phyloP scores from a whole-genome alignment of 53 echinoderm and acorn worm species.

The Astropecten irregularis region DNA sequence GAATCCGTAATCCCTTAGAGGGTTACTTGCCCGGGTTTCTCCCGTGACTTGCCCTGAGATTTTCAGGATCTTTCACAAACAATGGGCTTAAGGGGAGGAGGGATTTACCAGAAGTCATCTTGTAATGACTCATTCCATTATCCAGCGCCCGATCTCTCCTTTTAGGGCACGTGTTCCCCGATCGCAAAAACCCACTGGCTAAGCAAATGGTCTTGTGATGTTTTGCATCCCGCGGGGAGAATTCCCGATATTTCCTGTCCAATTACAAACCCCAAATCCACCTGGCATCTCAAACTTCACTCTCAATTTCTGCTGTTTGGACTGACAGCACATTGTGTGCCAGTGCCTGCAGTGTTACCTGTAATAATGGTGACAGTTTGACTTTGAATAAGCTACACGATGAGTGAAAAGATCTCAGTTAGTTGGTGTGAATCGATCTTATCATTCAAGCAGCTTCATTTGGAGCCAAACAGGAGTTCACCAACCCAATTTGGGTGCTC shows the following conservation, averaged over 20 bases:
- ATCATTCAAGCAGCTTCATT: too few species aligned
- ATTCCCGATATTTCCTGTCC: slow-evolving; percentile 45
- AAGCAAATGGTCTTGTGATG: slow-evolving; percentile 56
- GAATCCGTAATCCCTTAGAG: not conserved
- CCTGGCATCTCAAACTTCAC: slow-evolving; percentile 26
- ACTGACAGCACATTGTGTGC: too few species aligned
- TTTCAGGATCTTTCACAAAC: slow-evolving; percentile 3
- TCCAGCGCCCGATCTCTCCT: too few species aligned
- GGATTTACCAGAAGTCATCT: slow-evolving; percentile 9
- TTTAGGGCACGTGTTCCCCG: too few species aligned
- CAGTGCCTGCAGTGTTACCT: slow-evolving; percentile 8
- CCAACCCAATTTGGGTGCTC: too few species aligned
- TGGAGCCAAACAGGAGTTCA: too few species aligned
- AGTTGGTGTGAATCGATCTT: too few species aligned
- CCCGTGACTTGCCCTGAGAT: too few species aligned
- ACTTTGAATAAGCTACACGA: not conserved
- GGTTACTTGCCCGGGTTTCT: too few species aligned
- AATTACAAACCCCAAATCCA: slow-evolving; percentile 12
- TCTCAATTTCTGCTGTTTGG: slow-evolving; percentile 6
- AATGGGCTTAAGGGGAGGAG: slow-evolving; percentile 13
- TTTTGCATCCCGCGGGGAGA: slow-evolving; percentile 17
- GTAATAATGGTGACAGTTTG: slow-evolving; percentile 5
- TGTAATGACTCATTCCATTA: slow-evolving; percentile 21
- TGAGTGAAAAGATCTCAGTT: too few species aligned
- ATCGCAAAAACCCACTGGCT: too few species aligned